Conservation (phyloP, 2,888 invertebrate genomes). For the Rhimphoctona megacephalus region DNA sequence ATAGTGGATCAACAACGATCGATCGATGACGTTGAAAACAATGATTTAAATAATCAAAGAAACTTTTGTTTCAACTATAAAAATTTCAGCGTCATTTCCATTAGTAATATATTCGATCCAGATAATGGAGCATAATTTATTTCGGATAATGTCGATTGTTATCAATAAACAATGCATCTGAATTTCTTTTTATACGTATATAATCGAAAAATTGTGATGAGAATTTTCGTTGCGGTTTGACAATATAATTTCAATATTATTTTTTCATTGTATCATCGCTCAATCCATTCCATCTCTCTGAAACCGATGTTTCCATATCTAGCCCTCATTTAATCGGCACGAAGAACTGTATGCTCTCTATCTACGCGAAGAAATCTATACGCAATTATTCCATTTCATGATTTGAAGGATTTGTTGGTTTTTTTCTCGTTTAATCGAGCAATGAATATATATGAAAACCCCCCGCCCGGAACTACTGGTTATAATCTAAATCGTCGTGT, state of each 20-base stretch:
- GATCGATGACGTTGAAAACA: too few species aligned
- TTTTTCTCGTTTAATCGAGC: not conserved
- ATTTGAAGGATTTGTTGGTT: not conserved
- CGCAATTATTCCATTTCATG: conserved; percentile 2
- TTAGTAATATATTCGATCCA: too few species aligned
- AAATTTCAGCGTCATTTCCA: too few species aligned
- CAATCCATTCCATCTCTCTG: not conserved
- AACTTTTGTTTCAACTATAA: too few species aligned
- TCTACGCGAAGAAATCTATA: not conserved
- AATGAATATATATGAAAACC: conserved; percentile 29
- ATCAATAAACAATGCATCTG: not conserved
- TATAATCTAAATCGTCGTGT: conserved; percentile 47
- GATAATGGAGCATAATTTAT: not conserved
- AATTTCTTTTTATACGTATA: not conserved
- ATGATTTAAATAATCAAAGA: too few species aligned
- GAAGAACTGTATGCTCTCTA: not conserved
- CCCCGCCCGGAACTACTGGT: conserved; percentile 29
- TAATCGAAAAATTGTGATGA: too few species aligned
- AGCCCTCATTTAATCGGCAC: not conserved
- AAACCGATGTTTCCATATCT: not conserved
- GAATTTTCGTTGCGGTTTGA: not conserved
- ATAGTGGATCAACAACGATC: too few species aligned
- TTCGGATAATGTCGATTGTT: not conserved
- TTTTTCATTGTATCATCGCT: too few species aligned
- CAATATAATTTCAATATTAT: too few species aligned